Conservation (phyloP, 2,888 invertebrate species). For the Neocrepidodera transversa region DNA sequence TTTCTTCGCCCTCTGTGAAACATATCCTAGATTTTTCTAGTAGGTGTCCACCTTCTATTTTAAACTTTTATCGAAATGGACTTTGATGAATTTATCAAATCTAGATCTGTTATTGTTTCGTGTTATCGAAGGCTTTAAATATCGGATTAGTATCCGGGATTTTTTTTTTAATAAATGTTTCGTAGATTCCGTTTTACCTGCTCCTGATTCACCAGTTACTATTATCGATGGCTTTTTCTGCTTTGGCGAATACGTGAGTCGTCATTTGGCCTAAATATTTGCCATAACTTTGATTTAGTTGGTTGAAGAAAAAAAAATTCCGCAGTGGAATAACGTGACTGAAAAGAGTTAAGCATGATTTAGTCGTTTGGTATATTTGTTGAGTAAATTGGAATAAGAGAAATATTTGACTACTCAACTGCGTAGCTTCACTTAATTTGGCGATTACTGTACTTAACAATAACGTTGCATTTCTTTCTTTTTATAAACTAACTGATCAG, state of each 20-base stretch:
- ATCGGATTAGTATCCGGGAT: constrained; percentile 96
- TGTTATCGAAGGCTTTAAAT: constrained; percentile 95
- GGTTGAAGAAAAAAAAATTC: too few species aligned
- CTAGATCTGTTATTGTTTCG: constrained; percentile 81
- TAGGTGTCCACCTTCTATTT: constrained; percentile 93
- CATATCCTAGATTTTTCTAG: constrained; percentile 95
- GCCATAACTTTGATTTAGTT: too few species aligned
- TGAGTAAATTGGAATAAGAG: too few species aligned
- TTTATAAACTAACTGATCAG: too few species aligned
- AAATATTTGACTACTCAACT: too few species aligned
- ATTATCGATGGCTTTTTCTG: constrained; percentile 95
- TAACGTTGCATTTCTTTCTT: too few species aligned
- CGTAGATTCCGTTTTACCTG: constrained; percentile 98
- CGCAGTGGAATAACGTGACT: too few species aligned
- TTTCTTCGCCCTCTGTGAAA: constrained; percentile 87
- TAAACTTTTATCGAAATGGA: constrained; percentile 92
- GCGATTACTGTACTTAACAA: too few species aligned
- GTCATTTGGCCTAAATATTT: constrained; percentile 92
- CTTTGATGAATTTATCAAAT: constrained; percentile 99
- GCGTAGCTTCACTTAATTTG: too few species aligned
- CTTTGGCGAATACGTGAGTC: constrained; percentile 97
- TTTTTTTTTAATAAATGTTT: constrained; percentile 95
- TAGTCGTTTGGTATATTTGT: too few species aligned
- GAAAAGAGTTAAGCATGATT: too few species aligned
- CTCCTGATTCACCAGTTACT: constrained; percentile 96